Conservation (phyloP, 2,113 vertebrate species). For the Gila orcuttii region DNA sequence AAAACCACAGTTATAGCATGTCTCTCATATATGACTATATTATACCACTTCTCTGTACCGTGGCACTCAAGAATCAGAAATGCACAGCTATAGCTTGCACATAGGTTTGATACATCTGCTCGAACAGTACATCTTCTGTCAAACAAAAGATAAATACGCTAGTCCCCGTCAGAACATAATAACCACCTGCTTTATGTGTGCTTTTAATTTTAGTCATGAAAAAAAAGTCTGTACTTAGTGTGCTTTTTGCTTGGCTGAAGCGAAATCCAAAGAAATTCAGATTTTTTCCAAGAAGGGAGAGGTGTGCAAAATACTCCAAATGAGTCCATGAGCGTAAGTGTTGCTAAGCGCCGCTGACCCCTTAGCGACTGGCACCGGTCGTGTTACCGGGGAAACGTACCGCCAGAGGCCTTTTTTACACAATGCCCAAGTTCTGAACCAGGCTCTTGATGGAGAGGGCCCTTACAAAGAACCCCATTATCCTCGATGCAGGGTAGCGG, state of each 20-base stretch:
- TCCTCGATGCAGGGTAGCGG: slow-evolving; percentile 55
- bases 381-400: slow-evolving; percentile 65
- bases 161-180: slow-evolving; percentile 43
- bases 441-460: slow-evolving; percentile 61
- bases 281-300: slow-evolving; percentile 27
- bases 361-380: slow-evolving; percentile 59
- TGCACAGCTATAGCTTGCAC: slow-evolving; percentile 39
- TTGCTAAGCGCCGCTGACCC: slow-evolving; percentile 68
- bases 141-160: slow-evolving; percentile 39
- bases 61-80: slow-evolving; percentile 52
- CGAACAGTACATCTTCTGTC: slow-evolving; percentile 9
- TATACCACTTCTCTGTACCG: not conserved
- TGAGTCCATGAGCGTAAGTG: slow-evolving; percentile 53
- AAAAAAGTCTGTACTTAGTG: not conserved
- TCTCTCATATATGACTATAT: not conserved
- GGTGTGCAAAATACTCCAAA: slow-evolving; percentile 54
- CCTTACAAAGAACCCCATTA: slow-evolving; percentile 65
- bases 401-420: slow-evolving; percentile 60
- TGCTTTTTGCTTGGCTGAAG: not conserved
- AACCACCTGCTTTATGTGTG: slow-evolving; percentile 43
- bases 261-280: slow-evolving; percentile 25
- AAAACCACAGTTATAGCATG: not conserved
- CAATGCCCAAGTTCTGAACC: slow-evolving; percentile 64
- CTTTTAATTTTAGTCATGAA: not conserved
- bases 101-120: slow-evolving; percentile 44